Base-by-base conservation (phyloP, 64 coral and sea anemone species). In the Cladopsammia gracilis region DNA sequence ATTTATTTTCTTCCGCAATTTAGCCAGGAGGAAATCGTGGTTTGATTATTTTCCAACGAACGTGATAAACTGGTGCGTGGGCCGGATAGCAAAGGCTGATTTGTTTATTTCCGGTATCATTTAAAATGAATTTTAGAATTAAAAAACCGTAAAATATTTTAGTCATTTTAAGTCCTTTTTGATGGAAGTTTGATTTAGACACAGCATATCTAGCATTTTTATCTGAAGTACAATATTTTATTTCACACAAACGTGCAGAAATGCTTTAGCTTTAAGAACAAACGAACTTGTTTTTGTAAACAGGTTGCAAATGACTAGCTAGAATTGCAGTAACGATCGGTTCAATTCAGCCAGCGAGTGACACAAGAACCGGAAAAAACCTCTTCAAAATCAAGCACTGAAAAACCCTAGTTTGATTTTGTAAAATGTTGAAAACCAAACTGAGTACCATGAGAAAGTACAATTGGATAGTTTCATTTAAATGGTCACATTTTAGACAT, bases 241-340 rank as follows among this genome's bases (percentile, higher is more conserved):
- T 84, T 84, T 84, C 78, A 49, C 12, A 22, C 13, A 61, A 84
- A 84, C 60, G 80, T 84, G 80, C 44, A 84, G 46, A 66, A 49
- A 82, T 82, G 25, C 64, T 44, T 45, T 11, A 0, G 44, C 6
- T 6, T 54, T 11, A 54, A 54, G n/a, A n/a, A n/a, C n/a, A n/a
- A n/a, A n/a, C n/a, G n/a, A n/a, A n/a, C n/a, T n/a, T n/a, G n/a
- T n/a, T n/a, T n/a, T n/a, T n/a, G n/a, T n/a, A n/a, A n/a, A n/a
- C n/a, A 7, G 52, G 6, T 7, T 54, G 52, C 11, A 54, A 54
- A 6, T 54, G 6, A 54, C 6, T 54, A 54, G 6, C 52, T 7
- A 54, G 11, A 11, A 54, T 54, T 7, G 6, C 11, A 7, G 52
- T 11, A 54, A 54, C 52, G 52, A 54, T 7, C 52, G 11, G 52